Base-by-base conservation (phyloP, 2,113 vertebrate species). In the Danionella cerebrum region DNA sequence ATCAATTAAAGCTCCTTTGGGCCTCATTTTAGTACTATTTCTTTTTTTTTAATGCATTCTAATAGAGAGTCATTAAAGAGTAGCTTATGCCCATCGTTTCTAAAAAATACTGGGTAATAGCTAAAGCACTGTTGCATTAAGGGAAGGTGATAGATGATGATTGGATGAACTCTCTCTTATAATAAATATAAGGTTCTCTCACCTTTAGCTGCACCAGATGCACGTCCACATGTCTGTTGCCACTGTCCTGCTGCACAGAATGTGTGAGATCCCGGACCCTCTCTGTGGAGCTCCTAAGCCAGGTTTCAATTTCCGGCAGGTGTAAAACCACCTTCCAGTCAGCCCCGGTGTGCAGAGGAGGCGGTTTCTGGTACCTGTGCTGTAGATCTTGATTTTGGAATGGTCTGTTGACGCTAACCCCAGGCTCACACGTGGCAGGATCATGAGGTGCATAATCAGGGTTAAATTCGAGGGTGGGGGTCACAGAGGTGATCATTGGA, bases 241-340 rank as follows among this genome's bases (percentile, higher is more conserved):
- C 86, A 0, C 82, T 78, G 74, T 99, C 96, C 53, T 96, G 95
- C 71, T 93, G 91, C 2, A 94, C 96, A 0, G 94, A 99, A 68
- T 93, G 88, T 7, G 94, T 92, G 52, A 99, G 93, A 69, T 94
- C 93, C 1, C 94, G 87, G 47, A 99, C 96, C 35, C 96, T 78
- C 33, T 93, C 91, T 0, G 91, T 89, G 0, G 94, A 94, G 77
- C 86, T 76, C 39, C 94, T 87, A 66, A 99, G 91, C 96, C 96
- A 99, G 7, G 89, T 96, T 83, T 99, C 94, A 22, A 97, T 97
- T 79, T 99, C 95, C 0, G 96, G 96, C 51, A 99, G 82, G 77
- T 98, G 95, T 13, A 99, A 91, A 48, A 98, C 92, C 38, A 98
- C 95, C 85, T 97, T 97, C 96, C 96, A 99, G 75, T 99, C 95